Evolutionary conservation across 1,140 invertebrate species (phyloP).

Genomic region (Coptotermes formosanus): DNA sequence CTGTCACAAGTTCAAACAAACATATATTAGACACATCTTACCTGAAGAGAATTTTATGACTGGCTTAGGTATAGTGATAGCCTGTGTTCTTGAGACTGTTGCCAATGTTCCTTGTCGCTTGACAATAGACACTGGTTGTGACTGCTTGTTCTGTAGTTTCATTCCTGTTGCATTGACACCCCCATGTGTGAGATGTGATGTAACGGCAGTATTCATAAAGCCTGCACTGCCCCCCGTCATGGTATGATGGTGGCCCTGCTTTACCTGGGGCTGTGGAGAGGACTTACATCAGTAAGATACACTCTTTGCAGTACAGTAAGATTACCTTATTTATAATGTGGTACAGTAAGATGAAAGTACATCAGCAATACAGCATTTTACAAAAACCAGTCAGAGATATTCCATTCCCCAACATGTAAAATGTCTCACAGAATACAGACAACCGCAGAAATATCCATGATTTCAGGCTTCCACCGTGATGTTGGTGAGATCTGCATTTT

Average conservation of each 20-base stretch:
- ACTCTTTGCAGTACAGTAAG: too few species aligned
- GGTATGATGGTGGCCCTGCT: slow-evolving; percentile 17
- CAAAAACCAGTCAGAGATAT: too few species aligned
- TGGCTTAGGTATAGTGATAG: slow-evolving; percentile 69
- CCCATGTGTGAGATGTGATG: not conserved
- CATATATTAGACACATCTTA: not conserved
- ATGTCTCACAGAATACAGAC: too few species aligned
- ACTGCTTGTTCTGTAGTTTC: slow-evolving; percentile 45
- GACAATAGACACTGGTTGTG: slow-evolving; percentile 50
- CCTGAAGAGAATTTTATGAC: slow-evolving; percentile 64
- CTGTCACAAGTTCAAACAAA: too few species aligned
- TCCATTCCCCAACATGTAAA: too few species aligned
- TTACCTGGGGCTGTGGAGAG: slow-evolving; percentile 17
- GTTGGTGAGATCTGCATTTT: too few species aligned
- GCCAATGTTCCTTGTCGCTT: slow-evolving; percentile 55
- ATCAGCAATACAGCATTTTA: too few species aligned
- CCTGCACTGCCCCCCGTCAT: not conserved
- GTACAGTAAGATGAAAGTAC: too few species aligned
- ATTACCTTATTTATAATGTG: too few species aligned
- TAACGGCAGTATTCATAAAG: not conserved
- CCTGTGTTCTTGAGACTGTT: slow-evolving; percentile 62
- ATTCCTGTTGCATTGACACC: slow-evolving; percentile 32
- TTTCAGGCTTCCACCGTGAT: too few species aligned
- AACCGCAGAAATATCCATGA: too few species aligned
- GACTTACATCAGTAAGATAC: too few species aligned